Evolutionary conservation across 2,888 invertebrate species (phyloP).

Genomic region (Hirtodrosophila duncani): DNA sequence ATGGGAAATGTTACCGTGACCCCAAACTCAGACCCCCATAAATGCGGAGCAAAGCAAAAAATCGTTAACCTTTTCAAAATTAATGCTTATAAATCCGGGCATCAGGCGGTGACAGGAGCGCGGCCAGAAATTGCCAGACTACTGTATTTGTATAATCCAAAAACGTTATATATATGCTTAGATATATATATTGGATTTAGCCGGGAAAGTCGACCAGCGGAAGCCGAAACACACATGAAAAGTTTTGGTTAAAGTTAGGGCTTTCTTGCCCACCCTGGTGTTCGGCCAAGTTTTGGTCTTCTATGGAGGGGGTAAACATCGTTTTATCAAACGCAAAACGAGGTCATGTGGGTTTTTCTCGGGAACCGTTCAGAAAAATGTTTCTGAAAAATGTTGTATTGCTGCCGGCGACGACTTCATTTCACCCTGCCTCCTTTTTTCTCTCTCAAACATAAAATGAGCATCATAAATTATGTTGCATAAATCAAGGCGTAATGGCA

Average conservation of each 20-base stretch:
- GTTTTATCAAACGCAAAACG: constrained; percentile 57
- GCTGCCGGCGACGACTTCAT: constrained; percentile 1
- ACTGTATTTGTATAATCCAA: too few relatives aligned
- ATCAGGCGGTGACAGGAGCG: constrained; percentile 9
- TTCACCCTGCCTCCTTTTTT: constrained; percentile 6
- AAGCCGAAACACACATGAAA: too few relatives aligned
- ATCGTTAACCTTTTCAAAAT: constrained; percentile 40
- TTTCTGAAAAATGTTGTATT: constrained; percentile 38
- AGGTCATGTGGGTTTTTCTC: constrained; percentile 54
- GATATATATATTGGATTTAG: too few relatives aligned
- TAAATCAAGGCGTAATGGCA: constrained; percentile 47
- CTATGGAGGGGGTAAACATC: constrained; percentile 31
- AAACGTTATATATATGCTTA: too few relatives aligned
- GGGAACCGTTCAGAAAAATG: constrained; percentile 15
- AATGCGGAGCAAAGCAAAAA: constrained; percentile 17
- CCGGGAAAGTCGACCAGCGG: too few relatives aligned
- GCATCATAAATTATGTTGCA: constrained; percentile 58
- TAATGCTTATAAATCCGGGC: constrained; percentile 49
- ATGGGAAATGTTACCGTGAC: background rate
- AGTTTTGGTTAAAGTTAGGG: too few relatives aligned
- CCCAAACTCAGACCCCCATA: constrained; percentile 7
- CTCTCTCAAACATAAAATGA: constrained; percentile 37
- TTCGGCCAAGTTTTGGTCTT: constrained; percentile 40
- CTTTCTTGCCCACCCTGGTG: constrained; percentile 36
- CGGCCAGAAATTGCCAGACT: constrained; percentile 6